A percentile compares a stretch with the other conserved stretches of the same genome.
Conservation (phyloP, 2,113 vertebrate species). For the Eleginops maclovinus region DNA sequence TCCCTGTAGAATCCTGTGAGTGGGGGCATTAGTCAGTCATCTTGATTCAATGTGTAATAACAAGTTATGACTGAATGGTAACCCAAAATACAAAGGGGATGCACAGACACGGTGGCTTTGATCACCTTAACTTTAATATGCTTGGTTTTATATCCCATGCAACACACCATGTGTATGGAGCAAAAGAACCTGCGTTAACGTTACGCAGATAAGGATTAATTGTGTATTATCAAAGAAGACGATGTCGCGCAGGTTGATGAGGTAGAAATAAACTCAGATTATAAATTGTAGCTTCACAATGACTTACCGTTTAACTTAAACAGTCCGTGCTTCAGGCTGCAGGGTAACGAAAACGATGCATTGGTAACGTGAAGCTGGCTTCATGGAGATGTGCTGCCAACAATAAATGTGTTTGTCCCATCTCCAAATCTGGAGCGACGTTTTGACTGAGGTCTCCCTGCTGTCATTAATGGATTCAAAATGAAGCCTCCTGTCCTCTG, state of each 20-base stretch:
- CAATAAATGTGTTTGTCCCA: conserved; percentile 40
- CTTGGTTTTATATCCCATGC: conserved; percentile 2
- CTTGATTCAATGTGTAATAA: not conserved
- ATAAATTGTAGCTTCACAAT: not conserved
- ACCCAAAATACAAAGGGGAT: not conserved
- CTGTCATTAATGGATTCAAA: conserved; percentile 9
- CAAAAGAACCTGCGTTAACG: conserved; percentile 8
- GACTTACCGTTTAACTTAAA: conserved; percentile 69
- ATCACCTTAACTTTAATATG: conserved; percentile 23
- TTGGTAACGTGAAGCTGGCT: conserved; percentile 53
- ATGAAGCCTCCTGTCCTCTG: not conserved
- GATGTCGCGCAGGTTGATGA: not conserved
- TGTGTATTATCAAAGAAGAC: conserved; percentile 2
- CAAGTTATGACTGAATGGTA: conserved; percentile 22
- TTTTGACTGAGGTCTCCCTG: not conserved
- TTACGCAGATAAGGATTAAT: not conserved
- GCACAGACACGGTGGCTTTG: not conserved
- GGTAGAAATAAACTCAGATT: not conserved
- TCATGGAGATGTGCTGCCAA: conserved; percentile 49
- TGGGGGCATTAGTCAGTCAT: conserved; percentile 17
- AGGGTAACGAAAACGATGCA: conserved; percentile 55
- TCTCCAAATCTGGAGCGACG: conserved; percentile 16
- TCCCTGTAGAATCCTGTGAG: conserved; percentile 55
- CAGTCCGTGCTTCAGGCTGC: conserved; percentile 48
- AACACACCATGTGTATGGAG: not conserved